Evolutionary conservation across 2,797 vertebrate genomes (phyloP).

Genomic region (Chaenodraco wilsoni): DNA sequence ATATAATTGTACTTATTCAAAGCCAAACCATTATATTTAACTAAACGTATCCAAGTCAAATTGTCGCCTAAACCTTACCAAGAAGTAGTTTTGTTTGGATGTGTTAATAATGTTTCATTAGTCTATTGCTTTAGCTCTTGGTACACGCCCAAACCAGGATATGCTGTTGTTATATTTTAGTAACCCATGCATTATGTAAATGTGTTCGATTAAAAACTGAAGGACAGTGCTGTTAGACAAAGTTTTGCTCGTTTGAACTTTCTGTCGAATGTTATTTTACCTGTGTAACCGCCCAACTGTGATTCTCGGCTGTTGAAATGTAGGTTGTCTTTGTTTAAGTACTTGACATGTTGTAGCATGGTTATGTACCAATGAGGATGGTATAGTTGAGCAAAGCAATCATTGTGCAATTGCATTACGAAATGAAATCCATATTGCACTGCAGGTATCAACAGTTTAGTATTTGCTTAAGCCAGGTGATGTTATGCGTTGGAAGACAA

Average conservation of each 20-base stretch:
- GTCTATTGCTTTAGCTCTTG: constrained; percentile 3
- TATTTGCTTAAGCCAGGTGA: constrained; percentile 1
- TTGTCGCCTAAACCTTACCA: background rate
- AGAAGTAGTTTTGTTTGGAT: background rate
- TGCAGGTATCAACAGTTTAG: background rate
- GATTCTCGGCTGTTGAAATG: background rate
- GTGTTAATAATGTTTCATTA: background rate
- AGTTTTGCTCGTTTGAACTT: background rate
- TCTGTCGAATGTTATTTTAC: constrained; percentile 15
- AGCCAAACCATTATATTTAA: background rate
- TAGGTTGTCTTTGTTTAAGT: constrained; percentile 2
- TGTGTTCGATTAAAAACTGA: too few species aligned
- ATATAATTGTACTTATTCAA: background rate
- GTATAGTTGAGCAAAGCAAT: background rate
- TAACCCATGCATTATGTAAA: too few species aligned
- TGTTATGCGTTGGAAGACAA: background rate
- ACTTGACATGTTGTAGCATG: background rate
- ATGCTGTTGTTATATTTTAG: too few species aligned
- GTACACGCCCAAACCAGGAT: constrained; percentile 5
- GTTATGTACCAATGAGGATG: background rate
- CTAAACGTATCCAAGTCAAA: background rate
- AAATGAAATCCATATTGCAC: background rate
- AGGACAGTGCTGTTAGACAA: background rate
- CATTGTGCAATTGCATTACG: background rate
- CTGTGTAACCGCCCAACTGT: background rate